Base-by-base conservation (phyloP, 2,888 invertebrate species). In the Cancer borealis region DNA sequence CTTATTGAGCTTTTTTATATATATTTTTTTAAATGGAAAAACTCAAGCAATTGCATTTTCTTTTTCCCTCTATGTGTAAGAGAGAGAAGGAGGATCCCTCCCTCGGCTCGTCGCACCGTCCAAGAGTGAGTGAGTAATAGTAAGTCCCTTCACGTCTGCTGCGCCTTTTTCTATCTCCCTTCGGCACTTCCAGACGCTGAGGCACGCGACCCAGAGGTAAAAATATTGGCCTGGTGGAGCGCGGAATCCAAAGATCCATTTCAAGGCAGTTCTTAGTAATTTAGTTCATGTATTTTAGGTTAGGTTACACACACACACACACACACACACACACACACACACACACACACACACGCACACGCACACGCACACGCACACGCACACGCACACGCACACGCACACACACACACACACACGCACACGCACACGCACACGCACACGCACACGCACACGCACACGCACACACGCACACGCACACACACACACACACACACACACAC, bases 151-250 rank as follows among this genome's bases (percentile, higher is more conserved):
- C 84, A 84, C 84, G 39, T 84, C 84, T 39, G n/a, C 84, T 3
- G 3, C 39, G 17, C 84, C 84, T 84, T 84, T 84, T 84, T 84
- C 30, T 84, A 30, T 39, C 84, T 39, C 39, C 39, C 84, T 39
- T 39, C 1, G 84, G 84, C 84, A 84, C 84, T 84, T 39, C 84
- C 3, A 17, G 84, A 84, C 84, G 84, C 84, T 14, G 84, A 84
- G 39, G 84, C 84, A 84, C 84, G 84, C 84, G 39, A 39, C 39
- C 39, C 84, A 39, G 14, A 39, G 39, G 84, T 17, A 84, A 30
- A 79, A 84, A 84, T 84, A 84, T 84, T 84, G 84, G 84, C 84
- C 39, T 84, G 39, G 39, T 39, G 84, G 14, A 84, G 84, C 84
- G 39, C 14, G 39, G 84, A 39, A 84, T 39, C 39, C 39, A 39